A percentile compares a stretch with the other conserved stretches of the same genome.
phyloP scores from a whole-genome alignment of 1,140 invertebrate genomes.

The Ceratoteleas bidentatus region DNA sequence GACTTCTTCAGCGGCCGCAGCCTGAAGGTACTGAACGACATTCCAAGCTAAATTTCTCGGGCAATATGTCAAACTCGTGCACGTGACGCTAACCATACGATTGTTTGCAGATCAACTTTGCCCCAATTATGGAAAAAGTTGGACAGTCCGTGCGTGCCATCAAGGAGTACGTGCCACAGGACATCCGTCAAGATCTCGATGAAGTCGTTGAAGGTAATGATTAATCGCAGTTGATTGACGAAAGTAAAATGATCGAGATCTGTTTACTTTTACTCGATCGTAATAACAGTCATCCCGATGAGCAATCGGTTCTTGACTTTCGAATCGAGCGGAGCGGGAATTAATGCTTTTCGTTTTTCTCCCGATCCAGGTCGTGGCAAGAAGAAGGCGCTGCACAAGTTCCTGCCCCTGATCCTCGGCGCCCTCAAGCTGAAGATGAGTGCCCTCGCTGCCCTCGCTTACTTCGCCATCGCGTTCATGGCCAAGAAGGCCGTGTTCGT shows the following conservation, averaged over 20 bases:
- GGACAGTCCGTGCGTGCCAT: constrained; percentile 82
- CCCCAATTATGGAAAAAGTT: constrained; percentile 77
- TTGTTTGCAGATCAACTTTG: constrained; percentile 80
- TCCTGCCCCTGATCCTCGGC: constrained; percentile 83
- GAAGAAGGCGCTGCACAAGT: constrained; percentile 83
- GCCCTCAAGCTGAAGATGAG: constrained; percentile 84
- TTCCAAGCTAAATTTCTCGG: not conserved
- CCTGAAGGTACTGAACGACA: constrained; percentile 72
- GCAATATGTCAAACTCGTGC: not conserved
- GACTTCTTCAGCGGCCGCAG: constrained; percentile 84
- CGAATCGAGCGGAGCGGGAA: not conserved
- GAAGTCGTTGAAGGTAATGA: constrained; percentile 83
- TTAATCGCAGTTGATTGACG: constrained; percentile 6
- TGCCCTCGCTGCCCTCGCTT: constrained; percentile 81
- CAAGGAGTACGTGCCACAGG: constrained; percentile 77
- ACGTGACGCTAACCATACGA: constrained; percentile 1
- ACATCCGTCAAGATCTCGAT: constrained; percentile 82
- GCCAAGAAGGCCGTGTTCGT: constrained; percentile 86
- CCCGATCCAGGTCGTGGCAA: constrained; percentile 82
- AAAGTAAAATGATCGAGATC: constrained; percentile 8
- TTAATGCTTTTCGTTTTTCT: constrained; percentile 2
- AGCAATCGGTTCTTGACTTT: too few species aligned
- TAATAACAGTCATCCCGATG: too few species aligned
- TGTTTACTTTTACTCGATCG: too few species aligned
- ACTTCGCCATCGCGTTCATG: constrained; percentile 83